Conservation (phyloP, 2,113 vertebrate species). For the Chaetorhynchus papuensis region DNA sequence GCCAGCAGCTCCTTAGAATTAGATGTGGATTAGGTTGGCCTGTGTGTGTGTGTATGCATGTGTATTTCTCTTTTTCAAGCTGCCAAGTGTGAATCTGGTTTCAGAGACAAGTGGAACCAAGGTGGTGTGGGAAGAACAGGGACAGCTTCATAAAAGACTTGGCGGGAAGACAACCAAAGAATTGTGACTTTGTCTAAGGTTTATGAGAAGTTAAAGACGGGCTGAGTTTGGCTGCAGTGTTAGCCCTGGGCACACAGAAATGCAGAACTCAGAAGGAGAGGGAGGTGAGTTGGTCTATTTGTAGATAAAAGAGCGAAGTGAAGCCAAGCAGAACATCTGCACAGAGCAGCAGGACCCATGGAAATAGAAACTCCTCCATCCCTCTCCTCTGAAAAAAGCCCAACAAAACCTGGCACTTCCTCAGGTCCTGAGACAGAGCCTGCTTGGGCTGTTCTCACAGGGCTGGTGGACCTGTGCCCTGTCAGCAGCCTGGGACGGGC, state of each 20-base stretch:
- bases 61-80: not conserved
- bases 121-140: not conserved
- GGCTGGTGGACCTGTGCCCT: not conserved
- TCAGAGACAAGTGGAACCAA: not conserved
- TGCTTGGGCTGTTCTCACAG: not conserved
- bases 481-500: not conserved
- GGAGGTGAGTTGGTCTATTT: not conserved
- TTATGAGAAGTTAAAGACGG: not conserved
- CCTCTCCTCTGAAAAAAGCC: not conserved
- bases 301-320: not conserved
- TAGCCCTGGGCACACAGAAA: not conserved
- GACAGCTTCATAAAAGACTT: not conserved
- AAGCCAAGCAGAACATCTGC: not conserved
- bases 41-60: fast-evolving
- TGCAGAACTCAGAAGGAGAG: not conserved
- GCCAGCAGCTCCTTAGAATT: not conserved
- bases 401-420: not conserved
- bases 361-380: not conserved
- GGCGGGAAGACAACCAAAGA: not conserved
- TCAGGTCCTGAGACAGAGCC: not conserved
- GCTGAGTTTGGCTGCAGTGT: not conserved
- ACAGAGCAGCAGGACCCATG: not conserved
- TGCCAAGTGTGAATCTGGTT: not conserved
- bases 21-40: not conserved
- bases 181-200: not conserved